phyloP scores from a whole-genome alignment of 2,113 vertebrate species.

The Dipodomys stephensi region DNA sequence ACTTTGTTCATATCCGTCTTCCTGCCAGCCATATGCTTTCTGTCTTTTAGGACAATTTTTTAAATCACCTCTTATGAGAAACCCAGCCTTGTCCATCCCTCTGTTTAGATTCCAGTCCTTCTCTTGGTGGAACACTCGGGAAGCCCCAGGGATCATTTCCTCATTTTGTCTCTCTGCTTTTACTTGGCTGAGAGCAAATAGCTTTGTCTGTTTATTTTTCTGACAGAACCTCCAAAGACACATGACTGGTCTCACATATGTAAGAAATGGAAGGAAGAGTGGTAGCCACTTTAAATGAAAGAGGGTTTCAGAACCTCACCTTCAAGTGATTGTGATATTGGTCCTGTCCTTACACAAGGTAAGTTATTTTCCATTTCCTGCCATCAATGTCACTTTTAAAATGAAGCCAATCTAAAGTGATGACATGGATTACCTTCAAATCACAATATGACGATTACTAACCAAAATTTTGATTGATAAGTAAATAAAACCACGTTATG shows the following conservation, averaged over 20 bases:
- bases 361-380: constrained; percentile 29
- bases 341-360: not conserved
- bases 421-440: not conserved
- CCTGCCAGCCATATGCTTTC: not conserved
- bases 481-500: constrained; percentile 28
- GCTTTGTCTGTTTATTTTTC: not conserved
- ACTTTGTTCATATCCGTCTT: not conserved
- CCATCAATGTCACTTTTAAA: constrained; percentile 35
- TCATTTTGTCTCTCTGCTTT: not conserved
- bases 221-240: not conserved
- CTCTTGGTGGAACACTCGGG: not conserved
- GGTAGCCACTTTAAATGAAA: not conserved
- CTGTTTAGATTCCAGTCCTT: not conserved
- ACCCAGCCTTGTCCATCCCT: not conserved
- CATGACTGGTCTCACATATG: not conserved
- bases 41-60: not conserved
- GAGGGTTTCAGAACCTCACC: not conserved
- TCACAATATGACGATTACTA: constrained; percentile 40
- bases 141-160: not conserved
- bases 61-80: not conserved
- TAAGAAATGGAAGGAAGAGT: not conserved
- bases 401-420: not conserved
- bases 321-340: not conserved
- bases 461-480: constrained; percentile 51
- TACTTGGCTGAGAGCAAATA: not conserved